phyloP scores from a whole-genome alignment of 2,113 vertebrate species.

The Polypterus bichir region DNA sequence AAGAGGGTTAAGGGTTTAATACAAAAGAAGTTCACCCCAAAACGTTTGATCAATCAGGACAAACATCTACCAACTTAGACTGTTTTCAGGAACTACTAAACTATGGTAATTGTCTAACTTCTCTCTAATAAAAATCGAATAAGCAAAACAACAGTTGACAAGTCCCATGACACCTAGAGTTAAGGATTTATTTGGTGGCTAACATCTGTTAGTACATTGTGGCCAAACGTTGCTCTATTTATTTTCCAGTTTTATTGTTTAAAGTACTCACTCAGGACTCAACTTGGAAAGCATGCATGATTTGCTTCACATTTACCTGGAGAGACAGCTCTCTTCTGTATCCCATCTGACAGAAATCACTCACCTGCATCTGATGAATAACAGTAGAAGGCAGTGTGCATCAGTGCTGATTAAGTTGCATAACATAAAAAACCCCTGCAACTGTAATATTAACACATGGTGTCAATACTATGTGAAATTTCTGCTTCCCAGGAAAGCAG shows the following conservation, averaged over 20 bases:
- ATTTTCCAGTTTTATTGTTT: background rate
- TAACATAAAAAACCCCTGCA: conserved; percentile 22
- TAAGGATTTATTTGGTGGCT: conserved; percentile 42
- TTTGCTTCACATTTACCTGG: conserved; percentile 31
- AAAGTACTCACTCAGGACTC: conserved; percentile 29
- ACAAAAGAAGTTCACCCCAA: too few relatives aligned
- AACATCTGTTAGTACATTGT: conserved; percentile 40
- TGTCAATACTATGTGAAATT: too few relatives aligned
- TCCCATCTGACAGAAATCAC: conserved; percentile 44
- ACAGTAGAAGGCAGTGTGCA: conserved; percentile 43
- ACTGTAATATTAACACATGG: too few relatives aligned
- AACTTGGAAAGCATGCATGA: conserved; percentile 37
- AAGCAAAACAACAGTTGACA: conserved; percentile 38
- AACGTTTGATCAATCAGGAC: too few relatives aligned
- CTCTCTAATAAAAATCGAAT: conserved; percentile 40
- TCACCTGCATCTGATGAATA: conserved; percentile 49
- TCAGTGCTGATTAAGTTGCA: conserved; percentile 41
- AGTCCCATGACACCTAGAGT: conserved; percentile 35
- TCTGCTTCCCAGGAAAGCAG: too few relatives aligned
- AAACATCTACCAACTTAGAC: too few relatives aligned
- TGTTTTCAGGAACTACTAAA: too few relatives aligned
- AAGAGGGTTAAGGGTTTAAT: too few relatives aligned
- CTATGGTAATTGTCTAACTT: background rate
- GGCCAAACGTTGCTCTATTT: conserved; percentile 29
- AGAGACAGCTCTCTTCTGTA: conserved; percentile 33